Base-by-base conservation (phyloP, 1,140 invertebrate species). In the Diuraphis noxia region DNA sequence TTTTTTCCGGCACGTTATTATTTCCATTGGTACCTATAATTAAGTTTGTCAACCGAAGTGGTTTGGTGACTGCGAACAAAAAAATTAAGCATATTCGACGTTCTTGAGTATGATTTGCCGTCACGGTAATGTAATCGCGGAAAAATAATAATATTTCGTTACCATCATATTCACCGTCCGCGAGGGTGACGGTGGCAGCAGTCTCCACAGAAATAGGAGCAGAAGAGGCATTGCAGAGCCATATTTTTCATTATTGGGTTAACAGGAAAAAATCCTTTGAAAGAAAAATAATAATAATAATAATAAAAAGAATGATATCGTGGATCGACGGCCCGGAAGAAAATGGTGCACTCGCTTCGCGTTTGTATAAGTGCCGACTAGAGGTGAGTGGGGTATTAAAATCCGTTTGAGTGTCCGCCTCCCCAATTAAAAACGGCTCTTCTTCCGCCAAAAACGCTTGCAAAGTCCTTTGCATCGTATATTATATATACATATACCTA, bases 381-480 rank as follows among this genome's bases (percentile, higher is more conserved):
- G n/a, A 85, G 41, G 41, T 13, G 34, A 85, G 38, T 36, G 38
- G 79, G 23, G 41, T 43, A n/a, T 86, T 86, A 86, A 86, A 86
- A 49, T 86, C 84, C 43, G 84, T 86, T 52, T 19, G 46, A 86
- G 43, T 52, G 85, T 86, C 34, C 43, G n/a, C 85, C 43, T 49
- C 30, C 84, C 43, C 30, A 86, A 86, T 86, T 86, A 52, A 86
- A 86, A 86, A 86, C 85, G n/a, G 21, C 23, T 25, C 85, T 86
- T 86, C 43, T 86, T 13, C 43, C 43, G 19, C 41, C 84, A n/a
- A 43, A 84, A 84, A 23, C 25, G 38, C 79, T 23, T 38, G 38
- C 38, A 10, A 30, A 41, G 81, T 41, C 38, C 38, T 84, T 79
- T 79, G 77, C n/a, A 36, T 10, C 77, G 77, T 21, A 38, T n/a